phyloP scores from a whole-genome alignment of 2,113 vertebrate genomes.

The Casuarius casuarius region DNA sequence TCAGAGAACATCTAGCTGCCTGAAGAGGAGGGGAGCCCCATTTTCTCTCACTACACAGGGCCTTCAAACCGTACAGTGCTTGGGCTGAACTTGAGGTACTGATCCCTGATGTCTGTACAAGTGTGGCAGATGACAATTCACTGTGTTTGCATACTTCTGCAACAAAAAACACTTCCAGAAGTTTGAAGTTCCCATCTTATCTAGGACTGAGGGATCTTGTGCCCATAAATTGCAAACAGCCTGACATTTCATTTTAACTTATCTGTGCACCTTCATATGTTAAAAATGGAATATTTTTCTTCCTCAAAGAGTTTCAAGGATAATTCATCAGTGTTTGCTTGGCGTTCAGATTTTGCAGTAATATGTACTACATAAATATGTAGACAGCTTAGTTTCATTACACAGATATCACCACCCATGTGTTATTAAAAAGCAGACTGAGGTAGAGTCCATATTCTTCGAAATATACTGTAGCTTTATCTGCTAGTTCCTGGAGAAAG shows the following conservation, averaged over 20 bases:
- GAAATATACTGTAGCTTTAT: conserved; percentile 1
- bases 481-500: neutral
- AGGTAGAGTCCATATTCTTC: neutral
- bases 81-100: neutral
- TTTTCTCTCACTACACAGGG: neutral
- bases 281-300: conserved; percentile 44
- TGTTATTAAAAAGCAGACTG: conserved; percentile 9
- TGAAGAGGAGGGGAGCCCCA: neutral
- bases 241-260: neutral
- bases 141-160: neutral
- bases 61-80: neutral
- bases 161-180: neutral
- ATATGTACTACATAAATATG: conserved; percentile 50
- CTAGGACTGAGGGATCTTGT: neutral
- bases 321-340: conserved; percentile 38
- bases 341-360: conserved; percentile 21
- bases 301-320: neutral
- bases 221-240: neutral
- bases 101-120: rapidly evolving
- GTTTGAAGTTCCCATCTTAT: neutral
- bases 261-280: conserved; percentile 14
- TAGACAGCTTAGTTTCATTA: conserved; percentile 50
- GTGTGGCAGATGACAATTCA: neutral
- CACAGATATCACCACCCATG: neutral
- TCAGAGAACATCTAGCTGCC: neutral